Evolutionary conservation across 2,797 vertebrate species (phyloP).

Genomic region (Pangasius larnaudii): DNA sequence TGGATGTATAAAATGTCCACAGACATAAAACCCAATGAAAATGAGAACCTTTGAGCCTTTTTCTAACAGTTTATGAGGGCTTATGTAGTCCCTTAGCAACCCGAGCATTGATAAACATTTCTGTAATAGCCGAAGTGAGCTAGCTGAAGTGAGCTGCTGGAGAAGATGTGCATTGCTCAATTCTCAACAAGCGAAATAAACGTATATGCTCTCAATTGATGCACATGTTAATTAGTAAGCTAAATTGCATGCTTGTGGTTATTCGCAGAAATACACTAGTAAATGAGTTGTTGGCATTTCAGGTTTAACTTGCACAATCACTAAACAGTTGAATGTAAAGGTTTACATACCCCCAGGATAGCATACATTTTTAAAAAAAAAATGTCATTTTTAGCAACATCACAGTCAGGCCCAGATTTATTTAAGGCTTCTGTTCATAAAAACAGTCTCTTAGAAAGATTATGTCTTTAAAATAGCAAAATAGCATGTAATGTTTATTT

Average conservation of each 20-base stretch:
- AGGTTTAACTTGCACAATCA: too few species aligned
- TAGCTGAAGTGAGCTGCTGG: not conserved
- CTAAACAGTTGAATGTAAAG: not conserved
- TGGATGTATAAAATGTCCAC: too few species aligned
- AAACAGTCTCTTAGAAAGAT: not conserved
- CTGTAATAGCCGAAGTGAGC: not conserved
- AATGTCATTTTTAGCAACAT: not conserved
- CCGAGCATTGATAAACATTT: not conserved
- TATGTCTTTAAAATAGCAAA: not conserved
- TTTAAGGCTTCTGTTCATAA: not conserved
- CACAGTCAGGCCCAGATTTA: not conserved
- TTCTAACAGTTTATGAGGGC: not conserved
- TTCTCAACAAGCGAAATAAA: not conserved
- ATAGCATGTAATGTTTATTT: not conserved
- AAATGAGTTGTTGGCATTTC: not conserved
- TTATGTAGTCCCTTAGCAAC: not conserved
- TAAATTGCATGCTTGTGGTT: not conserved
- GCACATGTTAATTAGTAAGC: not conserved
- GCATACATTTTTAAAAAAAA: not conserved
- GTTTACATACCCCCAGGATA: not conserved
- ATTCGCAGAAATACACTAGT: constrained; percentile 5
- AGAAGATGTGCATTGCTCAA: not conserved
- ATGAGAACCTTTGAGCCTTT: not conserved
- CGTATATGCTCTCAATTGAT: not conserved
- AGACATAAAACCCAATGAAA: not conserved